phyloP scores from a whole-genome alignment of 2,888 invertebrate species.

The Acronicta aceris region DNA sequence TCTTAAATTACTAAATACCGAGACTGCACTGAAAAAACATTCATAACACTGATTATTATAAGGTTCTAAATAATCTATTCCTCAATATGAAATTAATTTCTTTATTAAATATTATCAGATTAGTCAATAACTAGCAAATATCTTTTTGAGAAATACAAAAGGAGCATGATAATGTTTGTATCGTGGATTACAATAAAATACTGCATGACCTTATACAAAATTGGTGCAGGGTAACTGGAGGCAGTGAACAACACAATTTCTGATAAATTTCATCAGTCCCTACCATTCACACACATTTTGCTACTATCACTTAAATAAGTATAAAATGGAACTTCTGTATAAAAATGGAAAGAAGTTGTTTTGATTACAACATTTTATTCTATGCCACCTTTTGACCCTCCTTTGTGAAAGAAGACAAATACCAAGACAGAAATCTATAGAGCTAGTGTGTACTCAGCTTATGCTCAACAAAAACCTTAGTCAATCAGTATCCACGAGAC shows the following conservation, averaged over 20 bases:
- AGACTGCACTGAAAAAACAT: not conserved
- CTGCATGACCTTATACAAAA: not conserved
- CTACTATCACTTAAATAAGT: not conserved
- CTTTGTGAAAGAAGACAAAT: not conserved
- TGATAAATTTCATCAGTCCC: not conserved
- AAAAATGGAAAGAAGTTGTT: constrained; percentile 1
- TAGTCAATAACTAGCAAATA: too few relatives aligned
- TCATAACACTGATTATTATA: too few relatives aligned
- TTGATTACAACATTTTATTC: not conserved
- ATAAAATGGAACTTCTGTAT: not conserved
- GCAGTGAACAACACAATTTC: not conserved
- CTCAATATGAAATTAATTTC: too few relatives aligned
- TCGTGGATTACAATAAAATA: not conserved
- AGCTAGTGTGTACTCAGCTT: too few relatives aligned
- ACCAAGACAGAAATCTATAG: not conserved
- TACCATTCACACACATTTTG: too few relatives aligned
- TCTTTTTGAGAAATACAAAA: too few relatives aligned
- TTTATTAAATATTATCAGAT: too few relatives aligned
- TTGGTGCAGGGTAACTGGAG: not conserved
- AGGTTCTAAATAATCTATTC: too few relatives aligned
- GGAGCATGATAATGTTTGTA: too few relatives aligned
- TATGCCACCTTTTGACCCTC: not conserved
- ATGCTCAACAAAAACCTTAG: too few relatives aligned
- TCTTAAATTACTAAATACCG: not conserved
- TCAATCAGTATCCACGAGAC: too few relatives aligned